Evolutionary conservation across 2,888 invertebrate genomes (phyloP).

Genomic region (Linnaemya tessellans): DNA sequence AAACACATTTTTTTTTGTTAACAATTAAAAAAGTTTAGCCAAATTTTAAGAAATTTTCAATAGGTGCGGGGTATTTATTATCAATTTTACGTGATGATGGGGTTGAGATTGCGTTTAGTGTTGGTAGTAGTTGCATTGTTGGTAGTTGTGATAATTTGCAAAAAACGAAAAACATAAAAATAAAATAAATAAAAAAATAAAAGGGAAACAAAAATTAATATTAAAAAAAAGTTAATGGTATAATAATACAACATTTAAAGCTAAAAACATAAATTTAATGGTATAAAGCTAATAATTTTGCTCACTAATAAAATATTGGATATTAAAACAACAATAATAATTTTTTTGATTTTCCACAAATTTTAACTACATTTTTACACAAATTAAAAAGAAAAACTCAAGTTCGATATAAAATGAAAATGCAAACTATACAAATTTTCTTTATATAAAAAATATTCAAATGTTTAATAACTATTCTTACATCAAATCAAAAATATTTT

Average conservation of each 20-base stretch:
- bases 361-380: constrained; percentile 58
- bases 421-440: constrained; percentile 46
- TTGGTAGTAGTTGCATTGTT: constrained; percentile 66
- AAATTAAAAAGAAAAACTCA: constrained; percentile 24
- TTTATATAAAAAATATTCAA: constrained; percentile 19
- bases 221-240: constrained; percentile 55
- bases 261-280: constrained; percentile 59
- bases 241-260: constrained; percentile 67
- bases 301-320: constrained; percentile 50
- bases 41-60: constrained; percentile 69
- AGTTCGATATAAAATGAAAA: constrained; percentile 27
- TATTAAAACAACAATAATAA: constrained; percentile 44
- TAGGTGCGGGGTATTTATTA: constrained; percentile 70
- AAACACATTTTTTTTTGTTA: constrained; percentile 69
- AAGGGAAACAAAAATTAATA: constrained; percentile 52
- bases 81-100: constrained; percentile 65
- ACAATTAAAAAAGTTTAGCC: constrained; percentile 66
- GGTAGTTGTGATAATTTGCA: constrained; percentile 73
- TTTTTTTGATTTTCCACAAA: constrained; percentile 43
- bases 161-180: constrained; percentile 73
- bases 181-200: constrained; percentile 66
- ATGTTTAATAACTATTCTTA: constrained; percentile 56
- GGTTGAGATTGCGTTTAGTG: constrained; percentile 67
- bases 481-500: constrained; percentile 59
- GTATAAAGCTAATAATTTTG: constrained; percentile 55